Evolutionary conservation across 1,140 invertebrate species (phyloP), one percentile per base, ranked within the genome.

Genomic region (Brachionus rubens): DNA sequence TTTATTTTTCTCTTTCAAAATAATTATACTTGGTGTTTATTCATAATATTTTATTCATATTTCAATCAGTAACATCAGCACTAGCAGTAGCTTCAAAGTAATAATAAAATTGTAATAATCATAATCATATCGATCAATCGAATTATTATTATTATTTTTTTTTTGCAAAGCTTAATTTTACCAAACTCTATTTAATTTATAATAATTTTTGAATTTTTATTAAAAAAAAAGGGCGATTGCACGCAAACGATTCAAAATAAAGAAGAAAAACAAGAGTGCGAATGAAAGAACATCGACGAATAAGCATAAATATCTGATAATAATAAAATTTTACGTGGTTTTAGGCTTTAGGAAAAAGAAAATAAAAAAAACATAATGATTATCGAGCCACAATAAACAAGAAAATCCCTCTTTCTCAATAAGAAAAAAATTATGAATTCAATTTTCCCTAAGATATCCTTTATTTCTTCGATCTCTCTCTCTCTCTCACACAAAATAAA

Each of bases 21-120:
- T 65, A 16, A 41, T 65, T 65, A 65, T 65, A 65, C 59, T 65
- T 65, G 36, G 40, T 65, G 59, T 43, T 65, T 65, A 65, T 65
- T 65, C 59, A 65, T 65, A 65, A 65, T 65, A 65, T 65, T 65
- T 65, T 65, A 65, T 65, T 65, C 59, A 65, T 65, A 36, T 36
- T 36, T 36, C 33, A 36, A 36, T 3, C 33, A 36, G 33, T 36
- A 36, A 36, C 9, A 36, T 36, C 9, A 36, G 33, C 33, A 36
- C 33, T 36, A 36, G 54, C 54, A 59, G 28, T 59, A 59, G 28
- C 54, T 12, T 33, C 30, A 30, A n/a, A 59, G 33, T 59, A 59
- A 59, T 59, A 59, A 59, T 59, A 59, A 59, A 59, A 59, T 59
- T 30, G 5, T 59, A 59, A 59, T 30, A 59, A 59, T 33, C 28